These are phyloP conservation scores for Gasterosteus nipponicus DNA, from an alignment of 2,113 vertebrate genomes.

Conservation along the genomic window DNA sequence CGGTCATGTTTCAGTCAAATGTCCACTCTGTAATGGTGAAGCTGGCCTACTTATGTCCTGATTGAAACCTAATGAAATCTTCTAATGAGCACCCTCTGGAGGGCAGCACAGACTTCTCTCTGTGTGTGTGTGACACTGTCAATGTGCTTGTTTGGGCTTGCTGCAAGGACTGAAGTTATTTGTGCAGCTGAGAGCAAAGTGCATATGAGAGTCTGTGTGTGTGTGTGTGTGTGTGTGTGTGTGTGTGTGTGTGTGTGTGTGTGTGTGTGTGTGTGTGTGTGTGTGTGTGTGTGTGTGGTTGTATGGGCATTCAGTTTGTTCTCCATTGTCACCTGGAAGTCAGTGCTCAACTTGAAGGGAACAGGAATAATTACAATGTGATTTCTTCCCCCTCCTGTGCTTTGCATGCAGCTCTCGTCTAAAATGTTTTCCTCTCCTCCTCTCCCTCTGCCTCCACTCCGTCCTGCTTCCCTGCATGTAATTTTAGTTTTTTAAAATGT, in stretches of 20 bases:
- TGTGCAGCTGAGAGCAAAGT: not conserved
- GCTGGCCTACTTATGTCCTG: constrained; percentile 64
- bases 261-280: not conserved
- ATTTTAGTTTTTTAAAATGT: constrained; percentile 71
- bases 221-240: not conserved
- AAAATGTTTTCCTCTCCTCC: constrained; percentile 13
- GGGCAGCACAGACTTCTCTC: constrained; percentile 32
- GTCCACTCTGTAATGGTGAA: constrained; percentile 51
- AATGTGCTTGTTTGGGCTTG: constrained; percentile 10
- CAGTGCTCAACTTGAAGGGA: constrained; percentile 42
- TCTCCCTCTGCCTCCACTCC: not conserved
- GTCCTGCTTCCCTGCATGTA: constrained; percentile 52
- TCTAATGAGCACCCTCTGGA: constrained; percentile 73
- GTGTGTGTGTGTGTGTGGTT: not conserved
- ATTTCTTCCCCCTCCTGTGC: constrained; percentile 8
- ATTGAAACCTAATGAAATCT: constrained; percentile 74
- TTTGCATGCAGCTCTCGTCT: constrained; percentile 32
- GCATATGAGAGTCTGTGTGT: not conserved
- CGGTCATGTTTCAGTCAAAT: constrained; percentile 68
- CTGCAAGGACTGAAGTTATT: constrained; percentile 12
- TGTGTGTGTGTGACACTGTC: constrained; percentile 1
- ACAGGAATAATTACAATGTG: constrained; percentile 40
- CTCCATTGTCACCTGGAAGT: constrained; percentile 25
- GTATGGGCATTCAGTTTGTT: constrained; percentile 24
- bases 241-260: no score